These are phyloP conservation scores for Acanthopleura granulata DNA, from an alignment of 2,888 invertebrate species.

Conservation along the genomic window DNA sequence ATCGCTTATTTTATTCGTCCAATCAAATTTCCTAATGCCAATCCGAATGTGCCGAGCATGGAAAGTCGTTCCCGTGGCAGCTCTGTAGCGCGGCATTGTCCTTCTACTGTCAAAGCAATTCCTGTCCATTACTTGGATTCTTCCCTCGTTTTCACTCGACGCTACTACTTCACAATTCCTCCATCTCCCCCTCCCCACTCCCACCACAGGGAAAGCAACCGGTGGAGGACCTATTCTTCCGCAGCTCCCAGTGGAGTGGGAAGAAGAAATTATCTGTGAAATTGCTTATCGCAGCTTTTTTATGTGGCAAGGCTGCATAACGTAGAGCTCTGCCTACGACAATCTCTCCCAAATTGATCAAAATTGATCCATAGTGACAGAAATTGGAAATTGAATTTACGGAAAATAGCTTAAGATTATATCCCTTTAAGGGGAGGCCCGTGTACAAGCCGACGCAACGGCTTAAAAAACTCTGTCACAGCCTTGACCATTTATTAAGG, in stretches of 20 bases:
- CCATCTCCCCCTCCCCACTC: too few species aligned
- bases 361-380: slow-evolving; percentile 20
- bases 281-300: slow-evolving; percentile 18
- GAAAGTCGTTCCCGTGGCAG: too few species aligned
- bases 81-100: too few species aligned
- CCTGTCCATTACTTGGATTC: too few species aligned
- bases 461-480: not conserved
- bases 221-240: slow-evolving; percentile 1
- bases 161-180: too few species aligned
- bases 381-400: slow-evolving; percentile 19
- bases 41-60: too few species aligned
- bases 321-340: not conserved
- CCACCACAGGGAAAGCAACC: not conserved
- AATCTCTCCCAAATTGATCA: slow-evolving; percentile 9
- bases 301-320: slow-evolving; percentile 13
- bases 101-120: too few species aligned
- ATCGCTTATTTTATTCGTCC: too few species aligned
- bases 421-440: not conserved
- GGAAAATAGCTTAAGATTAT: slow-evolving; percentile 17
- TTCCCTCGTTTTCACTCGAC: too few species aligned
- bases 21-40: too few species aligned
- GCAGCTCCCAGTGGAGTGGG: not conserved
- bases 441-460: too few species aligned
- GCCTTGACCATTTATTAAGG: not conserved
- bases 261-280: slow-evolving; percentile 18